phyloP scores from a whole-genome alignment of 2,113 vertebrate genomes.

The Sardina pilchardus region DNA sequence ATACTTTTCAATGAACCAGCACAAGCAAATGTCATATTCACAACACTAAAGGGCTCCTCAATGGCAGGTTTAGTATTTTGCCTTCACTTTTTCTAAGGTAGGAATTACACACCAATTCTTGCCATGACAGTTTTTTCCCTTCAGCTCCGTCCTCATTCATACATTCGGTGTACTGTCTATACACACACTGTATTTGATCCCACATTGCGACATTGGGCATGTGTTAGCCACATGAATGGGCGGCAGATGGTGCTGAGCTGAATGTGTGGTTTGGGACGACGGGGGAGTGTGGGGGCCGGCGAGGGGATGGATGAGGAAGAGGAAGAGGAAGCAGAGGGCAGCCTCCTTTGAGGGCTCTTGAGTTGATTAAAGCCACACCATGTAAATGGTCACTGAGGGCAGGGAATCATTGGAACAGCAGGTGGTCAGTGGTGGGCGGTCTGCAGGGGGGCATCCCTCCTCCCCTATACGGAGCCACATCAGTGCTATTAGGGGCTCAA shows the following conservation, averaged over 20 bases:
- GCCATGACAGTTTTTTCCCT: no score
- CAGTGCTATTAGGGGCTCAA: constrained; percentile 58
- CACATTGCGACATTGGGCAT: not conserved
- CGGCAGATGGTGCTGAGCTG: not conserved
- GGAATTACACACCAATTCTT: no score
- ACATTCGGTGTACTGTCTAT: no score
- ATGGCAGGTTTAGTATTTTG: no score
- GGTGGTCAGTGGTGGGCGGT: constrained; percentile 15
- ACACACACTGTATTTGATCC: no score
- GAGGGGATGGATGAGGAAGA: not conserved
- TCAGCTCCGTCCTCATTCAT: no score
- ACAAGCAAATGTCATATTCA: no score
- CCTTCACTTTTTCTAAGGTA: no score
- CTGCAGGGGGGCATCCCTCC: constrained; percentile 11
- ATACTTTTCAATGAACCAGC: no score
- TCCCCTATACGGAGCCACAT: constrained; percentile 32
- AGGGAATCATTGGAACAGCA: constrained; percentile 3
- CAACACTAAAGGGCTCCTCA: no score
- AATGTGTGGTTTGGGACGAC: not conserved
- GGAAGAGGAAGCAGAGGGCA: not conserved
- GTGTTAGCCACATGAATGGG: not conserved
- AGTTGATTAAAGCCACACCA: constrained; percentile 43
- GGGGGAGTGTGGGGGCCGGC: not conserved
- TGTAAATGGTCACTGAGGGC: constrained; percentile 1
- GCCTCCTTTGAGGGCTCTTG: not conserved